A percentile compares a stretch with the other conserved stretches of the same genome.
Evolutionary conservation across 2,888 invertebrate genomes (phyloP).

Genomic region (Amblyjoppa proteus): DNA sequence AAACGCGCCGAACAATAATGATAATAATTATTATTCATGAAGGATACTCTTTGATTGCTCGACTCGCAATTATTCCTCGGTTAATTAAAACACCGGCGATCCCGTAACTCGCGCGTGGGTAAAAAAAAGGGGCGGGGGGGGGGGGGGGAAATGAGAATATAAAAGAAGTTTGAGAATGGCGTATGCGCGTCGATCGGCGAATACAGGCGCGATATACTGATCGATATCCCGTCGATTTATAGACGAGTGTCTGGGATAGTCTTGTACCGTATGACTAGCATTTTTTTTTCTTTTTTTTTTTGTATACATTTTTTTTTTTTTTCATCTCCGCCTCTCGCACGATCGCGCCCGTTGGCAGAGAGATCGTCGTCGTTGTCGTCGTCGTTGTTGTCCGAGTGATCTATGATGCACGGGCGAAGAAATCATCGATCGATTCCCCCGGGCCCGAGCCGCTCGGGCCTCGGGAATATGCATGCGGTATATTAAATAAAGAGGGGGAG

Average conservation of each 20-base stretch:
- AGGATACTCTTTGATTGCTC: constrained; percentile 63
- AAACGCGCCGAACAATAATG: constrained; percentile 45
- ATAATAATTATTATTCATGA: constrained; percentile 59
- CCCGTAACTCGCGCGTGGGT: constrained; percentile 45
- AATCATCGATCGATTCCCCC: constrained; percentile 44
- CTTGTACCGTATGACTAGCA: background rate
- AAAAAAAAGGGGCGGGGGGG: constrained; percentile 22
- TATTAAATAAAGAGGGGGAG: constrained; percentile 8
- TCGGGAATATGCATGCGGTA: constrained; percentile 11
- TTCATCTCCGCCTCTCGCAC: background rate
- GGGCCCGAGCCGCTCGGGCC: constrained; percentile 22
- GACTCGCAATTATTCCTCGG: constrained; percentile 54
- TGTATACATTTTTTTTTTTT: background rate
- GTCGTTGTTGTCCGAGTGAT: constrained; percentile 35
- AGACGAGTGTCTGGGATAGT: background rate
- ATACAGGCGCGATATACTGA: constrained; percentile 14
- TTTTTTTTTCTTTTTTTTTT: background rate
- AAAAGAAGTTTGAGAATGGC: background rate
- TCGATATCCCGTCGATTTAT: constrained; percentile 59
- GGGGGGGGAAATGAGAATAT: constrained; percentile 22
- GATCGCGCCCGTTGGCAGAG: constrained; percentile 40
- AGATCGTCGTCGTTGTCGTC: constrained; percentile 21
- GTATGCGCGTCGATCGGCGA: background rate
- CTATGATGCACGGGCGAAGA: constrained; percentile 17
- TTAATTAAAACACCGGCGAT: constrained; percentile 58